phyloP scores from a whole-genome alignment of 2,113 vertebrate genomes.

The Cryptomyrus ogoouensis region DNA sequence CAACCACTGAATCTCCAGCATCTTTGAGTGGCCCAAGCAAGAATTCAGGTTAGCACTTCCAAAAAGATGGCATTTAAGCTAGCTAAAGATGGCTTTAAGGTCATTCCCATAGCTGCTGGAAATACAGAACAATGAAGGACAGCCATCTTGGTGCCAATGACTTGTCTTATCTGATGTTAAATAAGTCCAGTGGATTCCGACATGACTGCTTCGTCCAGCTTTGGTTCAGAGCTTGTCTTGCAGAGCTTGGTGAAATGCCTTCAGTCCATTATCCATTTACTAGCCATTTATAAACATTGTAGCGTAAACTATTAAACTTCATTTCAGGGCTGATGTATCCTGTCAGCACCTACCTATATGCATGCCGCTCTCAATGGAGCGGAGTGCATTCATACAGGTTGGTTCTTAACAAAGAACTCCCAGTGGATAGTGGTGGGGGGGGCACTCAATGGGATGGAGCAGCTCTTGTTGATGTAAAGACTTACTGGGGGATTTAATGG shows the following conservation, averaged over 20 bases:
- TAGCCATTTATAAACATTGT: neutral
- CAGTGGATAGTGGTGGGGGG: slow-evolving; percentile 15
- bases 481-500: slow-evolving; percentile 26
- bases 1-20: neutral
- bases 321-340: slow-evolving; percentile 3
- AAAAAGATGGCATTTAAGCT: neutral
- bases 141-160: neutral
- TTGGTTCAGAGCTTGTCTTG: neutral
- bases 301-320: neutral
- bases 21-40: neutral
- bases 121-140: neutral
- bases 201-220: neutral
- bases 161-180: neutral
- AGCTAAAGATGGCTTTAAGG: neutral
- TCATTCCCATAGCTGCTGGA: neutral
- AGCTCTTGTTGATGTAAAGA: slow-evolving; percentile 24
- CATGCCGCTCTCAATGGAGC: slow-evolving; percentile 34
- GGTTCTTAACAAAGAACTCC: slow-evolving; percentile 28
- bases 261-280: neutral
- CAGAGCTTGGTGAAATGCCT: neutral
- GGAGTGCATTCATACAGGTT: slow-evolving; percentile 37
- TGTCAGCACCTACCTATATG: slow-evolving; percentile 31
- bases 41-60: neutral
- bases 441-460: slow-evolving; percentile 12
- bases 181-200: neutral